A percentile compares a stretch with the other conserved stretches of the same genome.
Conservation (phyloP, 2,113 vertebrate genomes). For the Callipepla squamata region DNA sequence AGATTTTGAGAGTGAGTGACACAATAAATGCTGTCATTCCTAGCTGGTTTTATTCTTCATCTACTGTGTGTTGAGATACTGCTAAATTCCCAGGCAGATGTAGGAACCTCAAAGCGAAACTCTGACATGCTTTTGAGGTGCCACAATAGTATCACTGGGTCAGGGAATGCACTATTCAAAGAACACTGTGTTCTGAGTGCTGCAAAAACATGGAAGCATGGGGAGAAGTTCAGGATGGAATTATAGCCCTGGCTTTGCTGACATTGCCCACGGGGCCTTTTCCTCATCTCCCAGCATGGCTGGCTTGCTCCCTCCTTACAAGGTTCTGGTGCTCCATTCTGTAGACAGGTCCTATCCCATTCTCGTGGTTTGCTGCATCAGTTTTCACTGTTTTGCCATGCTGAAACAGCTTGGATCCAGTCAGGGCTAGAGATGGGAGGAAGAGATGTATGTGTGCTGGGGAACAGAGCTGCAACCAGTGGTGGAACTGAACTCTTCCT, state of each 20-base stretch:
- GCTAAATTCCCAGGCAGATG: slow-evolving; percentile 23
- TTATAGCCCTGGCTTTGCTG: neutral
- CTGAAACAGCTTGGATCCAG: neutral
- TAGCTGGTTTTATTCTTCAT: neutral
- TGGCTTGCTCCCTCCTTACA: neutral
- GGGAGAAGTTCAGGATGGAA: slow-evolving; percentile 59
- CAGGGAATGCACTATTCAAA: slow-evolving; percentile 47
- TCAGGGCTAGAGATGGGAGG: neutral
- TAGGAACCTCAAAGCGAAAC: slow-evolving; percentile 21
- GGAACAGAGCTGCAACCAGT: neutral
- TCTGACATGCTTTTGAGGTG: neutral
- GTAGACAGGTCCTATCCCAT: neutral
- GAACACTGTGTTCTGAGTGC: slow-evolving; percentile 51
- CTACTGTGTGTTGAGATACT: neutral
- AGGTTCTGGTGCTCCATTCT: neutral
- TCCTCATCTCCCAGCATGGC: neutral
- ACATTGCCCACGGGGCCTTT: neutral
- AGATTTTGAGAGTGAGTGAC: neutral
- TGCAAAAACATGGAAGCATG: slow-evolving; percentile 51
- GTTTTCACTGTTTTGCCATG: neutral
- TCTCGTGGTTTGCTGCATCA: neutral
- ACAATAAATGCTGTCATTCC: neutral
- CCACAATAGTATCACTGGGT: slow-evolving; percentile 31
- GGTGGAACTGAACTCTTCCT: neutral
- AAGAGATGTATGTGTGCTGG: fast-evolving